These are phyloP conservation scores for Drosophila acutilabella DNA, from an alignment of 2,888 invertebrate genomes.

Conservation along the genomic window DNA sequence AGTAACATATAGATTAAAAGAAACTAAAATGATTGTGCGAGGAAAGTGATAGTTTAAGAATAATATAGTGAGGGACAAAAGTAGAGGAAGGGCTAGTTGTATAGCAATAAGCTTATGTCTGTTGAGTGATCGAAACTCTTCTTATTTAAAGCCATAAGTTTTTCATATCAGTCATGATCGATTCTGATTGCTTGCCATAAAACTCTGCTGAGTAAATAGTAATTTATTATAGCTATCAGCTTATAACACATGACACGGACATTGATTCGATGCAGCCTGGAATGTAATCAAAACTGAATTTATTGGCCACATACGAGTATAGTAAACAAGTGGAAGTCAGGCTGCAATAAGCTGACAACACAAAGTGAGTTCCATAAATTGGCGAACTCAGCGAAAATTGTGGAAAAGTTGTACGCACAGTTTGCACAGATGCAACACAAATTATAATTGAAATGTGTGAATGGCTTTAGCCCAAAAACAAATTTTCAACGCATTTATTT, in stretches of 20 bases:
- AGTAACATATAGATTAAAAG: slow-evolving; percentile 36
- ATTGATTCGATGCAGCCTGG: slow-evolving; percentile 4
- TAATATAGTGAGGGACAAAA: background rate
- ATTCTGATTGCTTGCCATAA: background rate
- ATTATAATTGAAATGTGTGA: slow-evolving; percentile 55
- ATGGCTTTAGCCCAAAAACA: slow-evolving; percentile 17
- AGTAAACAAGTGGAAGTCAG: slow-evolving; percentile 33
- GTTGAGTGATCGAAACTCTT: background rate
- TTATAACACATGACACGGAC: slow-evolving; percentile 1
- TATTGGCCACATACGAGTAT: slow-evolving; percentile 10
- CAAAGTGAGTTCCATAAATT: slow-evolving; percentile 46
- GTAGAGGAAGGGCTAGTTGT: background rate
- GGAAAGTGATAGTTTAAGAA: slow-evolving; percentile 20
- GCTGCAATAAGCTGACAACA: slow-evolving; percentile 29
- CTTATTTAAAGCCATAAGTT: background rate
- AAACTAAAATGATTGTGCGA: slow-evolving; percentile 32
- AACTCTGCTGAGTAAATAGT: background rate
- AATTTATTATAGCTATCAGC: slow-evolving; percentile 9
- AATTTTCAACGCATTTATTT: slow-evolving; percentile 53
- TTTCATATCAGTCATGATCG: background rate
- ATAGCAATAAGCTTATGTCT: slow-evolving; percentile 16
- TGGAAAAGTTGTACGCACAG: slow-evolving; percentile 17
- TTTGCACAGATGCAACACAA: slow-evolving; percentile 25
- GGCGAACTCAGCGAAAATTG: slow-evolving; percentile 30
- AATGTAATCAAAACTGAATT: slow-evolving; percentile 42